Conservation (phyloP, 1,140 invertebrate species). For the Pteromalus puparum region DNA sequence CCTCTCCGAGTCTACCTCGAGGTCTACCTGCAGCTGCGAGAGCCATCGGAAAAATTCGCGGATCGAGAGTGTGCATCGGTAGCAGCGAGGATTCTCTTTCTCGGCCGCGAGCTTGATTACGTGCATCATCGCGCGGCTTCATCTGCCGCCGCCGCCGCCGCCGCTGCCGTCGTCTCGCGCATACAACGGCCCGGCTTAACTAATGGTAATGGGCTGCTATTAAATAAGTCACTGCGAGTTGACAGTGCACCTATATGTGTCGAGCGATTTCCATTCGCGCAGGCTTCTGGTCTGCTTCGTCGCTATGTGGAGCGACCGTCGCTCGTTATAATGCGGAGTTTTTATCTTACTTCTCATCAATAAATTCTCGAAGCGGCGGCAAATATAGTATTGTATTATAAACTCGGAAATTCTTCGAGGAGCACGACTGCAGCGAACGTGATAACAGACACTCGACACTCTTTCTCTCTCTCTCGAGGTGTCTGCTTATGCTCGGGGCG, state of each 20-base stretch:
- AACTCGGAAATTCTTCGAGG: too few relatives aligned
- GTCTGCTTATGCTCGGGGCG: not conserved
- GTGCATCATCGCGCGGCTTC: constrained; percentile 31
- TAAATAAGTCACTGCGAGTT: constrained; percentile 33
- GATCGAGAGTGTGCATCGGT: not conserved
- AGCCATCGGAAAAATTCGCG: not conserved
- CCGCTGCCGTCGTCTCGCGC: not conserved
- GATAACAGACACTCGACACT: too few relatives aligned
- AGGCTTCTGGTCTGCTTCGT: not conserved
- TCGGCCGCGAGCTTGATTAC: constrained; percentile 12
- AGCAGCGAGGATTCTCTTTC: not conserved
- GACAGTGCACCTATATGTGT: not conserved
- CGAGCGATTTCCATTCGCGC: not conserved
- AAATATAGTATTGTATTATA: too few relatives aligned
- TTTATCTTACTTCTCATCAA: too few relatives aligned
- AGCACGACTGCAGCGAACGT: too few relatives aligned
- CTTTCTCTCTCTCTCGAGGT: too few relatives aligned
- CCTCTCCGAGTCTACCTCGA: not conserved
- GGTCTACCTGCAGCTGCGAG: too few relatives aligned
- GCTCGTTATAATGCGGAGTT: too few relatives aligned
- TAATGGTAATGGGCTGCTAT: constrained; percentile 37
- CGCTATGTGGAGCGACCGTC: not conserved
- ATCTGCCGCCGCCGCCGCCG: constrained; percentile 5
- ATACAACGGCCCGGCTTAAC: not conserved
- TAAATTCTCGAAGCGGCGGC: too few relatives aligned